These are phyloP conservation scores for Andrena cerasifolii DNA, from an alignment of 1,140 invertebrate species.

Conservation along the genomic window DNA sequence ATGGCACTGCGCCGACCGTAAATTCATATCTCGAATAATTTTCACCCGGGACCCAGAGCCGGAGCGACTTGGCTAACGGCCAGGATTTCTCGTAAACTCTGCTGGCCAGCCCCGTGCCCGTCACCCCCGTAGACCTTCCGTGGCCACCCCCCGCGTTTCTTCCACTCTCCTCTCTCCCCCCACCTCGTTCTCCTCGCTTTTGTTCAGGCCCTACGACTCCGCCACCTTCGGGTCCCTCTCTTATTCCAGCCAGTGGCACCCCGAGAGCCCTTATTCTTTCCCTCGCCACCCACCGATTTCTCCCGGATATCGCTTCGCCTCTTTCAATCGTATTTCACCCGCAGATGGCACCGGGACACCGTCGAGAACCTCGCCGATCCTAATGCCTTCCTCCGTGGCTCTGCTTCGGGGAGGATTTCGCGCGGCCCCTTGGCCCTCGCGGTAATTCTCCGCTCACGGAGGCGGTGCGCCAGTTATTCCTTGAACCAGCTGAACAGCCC, in stretches of 20 bases:
- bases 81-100: constrained; percentile 75
- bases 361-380: constrained; percentile 13
- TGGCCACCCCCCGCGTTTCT: not conserved
- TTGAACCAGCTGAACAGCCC: not conserved
- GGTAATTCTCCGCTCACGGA: constrained; percentile 3
- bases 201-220: constrained; percentile 11
- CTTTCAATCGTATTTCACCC: constrained; percentile 55
- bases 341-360: constrained; percentile 51
- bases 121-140: constrained; percentile 27
- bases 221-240: not conserved
- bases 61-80: constrained; percentile 73
- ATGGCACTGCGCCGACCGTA: constrained; percentile 65
- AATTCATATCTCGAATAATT: constrained; percentile 78
- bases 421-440: not conserved
- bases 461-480: not conserved
- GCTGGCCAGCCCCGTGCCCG: constrained; percentile 37
- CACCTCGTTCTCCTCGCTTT: constrained; percentile 10
- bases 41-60: constrained; percentile 58
- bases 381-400: constrained; percentile 34
- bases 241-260: constrained; percentile 46
- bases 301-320: constrained; percentile 53
- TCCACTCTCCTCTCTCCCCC: not conserved
- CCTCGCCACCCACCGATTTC: constrained; percentile 52
- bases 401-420: not conserved
- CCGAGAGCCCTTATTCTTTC: constrained; percentile 58